Percentiles rank a stretch among this genome's conserved stretches.
These are phyloP conservation scores for Mormoops blainvillei DNA, from an alignment of 2,113 vertebrate species.

Conservation along the genomic window DNA sequence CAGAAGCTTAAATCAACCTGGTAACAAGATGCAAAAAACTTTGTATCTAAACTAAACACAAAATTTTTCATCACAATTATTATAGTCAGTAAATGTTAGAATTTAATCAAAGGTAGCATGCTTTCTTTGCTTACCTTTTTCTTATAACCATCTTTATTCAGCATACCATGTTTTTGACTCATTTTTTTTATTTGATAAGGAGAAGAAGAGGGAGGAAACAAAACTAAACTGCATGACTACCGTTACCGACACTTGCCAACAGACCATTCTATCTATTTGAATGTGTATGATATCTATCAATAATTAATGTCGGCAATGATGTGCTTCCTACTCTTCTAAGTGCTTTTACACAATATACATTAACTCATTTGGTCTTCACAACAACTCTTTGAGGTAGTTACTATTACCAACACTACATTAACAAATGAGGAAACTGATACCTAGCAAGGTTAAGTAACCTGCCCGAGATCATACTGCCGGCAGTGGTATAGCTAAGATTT, in stretches of 20 bases:
- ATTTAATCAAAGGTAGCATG: neutral
- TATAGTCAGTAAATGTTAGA: slow-evolving; percentile 23
- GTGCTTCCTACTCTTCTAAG: neutral
- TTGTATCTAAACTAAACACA: too few species aligned
- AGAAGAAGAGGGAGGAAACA: neutral
- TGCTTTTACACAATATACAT: neutral
- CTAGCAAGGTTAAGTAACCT: neutral
- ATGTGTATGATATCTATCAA: neutral
- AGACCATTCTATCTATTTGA: neutral
- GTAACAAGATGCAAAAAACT: neutral
- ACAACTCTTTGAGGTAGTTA: neutral
- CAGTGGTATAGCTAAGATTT: neutral
- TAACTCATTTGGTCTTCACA: neutral
- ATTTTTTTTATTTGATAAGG: slow-evolving; percentile 18
- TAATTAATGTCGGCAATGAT: neutral
- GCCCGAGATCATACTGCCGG: neutral
- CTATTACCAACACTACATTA: neutral
- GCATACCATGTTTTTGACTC: neutral
- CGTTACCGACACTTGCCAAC: neutral
- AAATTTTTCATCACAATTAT: slow-evolving; percentile 21
- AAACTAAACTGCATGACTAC: neutral
- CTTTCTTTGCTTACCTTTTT: slow-evolving; percentile 19
- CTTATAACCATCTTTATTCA: neutral
- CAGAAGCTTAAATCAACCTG: neutral
- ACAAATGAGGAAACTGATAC: neutral